Evolutionary conservation across 2,888 invertebrate genomes (phyloP).

Genomic region (Melanophora roralis): DNA sequence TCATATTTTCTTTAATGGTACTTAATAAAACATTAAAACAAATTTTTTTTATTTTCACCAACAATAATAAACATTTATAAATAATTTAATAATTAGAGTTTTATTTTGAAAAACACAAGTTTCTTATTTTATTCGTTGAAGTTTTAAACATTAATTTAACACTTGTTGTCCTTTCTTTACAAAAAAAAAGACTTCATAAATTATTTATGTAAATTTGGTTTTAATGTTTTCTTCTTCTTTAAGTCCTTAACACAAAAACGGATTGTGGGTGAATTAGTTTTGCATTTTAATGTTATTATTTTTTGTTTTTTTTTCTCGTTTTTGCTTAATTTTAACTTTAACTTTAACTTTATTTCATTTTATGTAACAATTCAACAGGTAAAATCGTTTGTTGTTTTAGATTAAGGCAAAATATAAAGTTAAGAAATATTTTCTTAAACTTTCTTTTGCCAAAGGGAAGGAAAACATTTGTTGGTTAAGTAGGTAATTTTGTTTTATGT

Average conservation of each 20-base stretch:
- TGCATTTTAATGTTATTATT: constrained; percentile 18
- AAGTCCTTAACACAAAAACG: background rate
- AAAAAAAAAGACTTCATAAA: background rate
- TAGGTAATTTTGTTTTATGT: too few relatives aligned
- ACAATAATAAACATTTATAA: too few relatives aligned
- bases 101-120: background rate
- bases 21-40: too few relatives aligned
- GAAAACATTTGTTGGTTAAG: background rate
- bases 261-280: constrained; percentile 21
- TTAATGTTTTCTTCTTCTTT: background rate
- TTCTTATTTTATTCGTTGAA: background rate
- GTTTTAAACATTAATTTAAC: constrained; percentile 7
- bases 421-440: background rate
- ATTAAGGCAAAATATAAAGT: background rate
- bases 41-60: too few relatives aligned
- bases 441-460: background rate
- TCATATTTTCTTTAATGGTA: too few relatives aligned
- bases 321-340: too few relatives aligned
- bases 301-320: background rate
- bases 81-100: background rate
- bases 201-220: constrained; percentile 31
- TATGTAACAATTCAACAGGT: constrained; percentile 51
- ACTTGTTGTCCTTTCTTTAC: background rate
- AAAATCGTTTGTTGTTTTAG: background rate
- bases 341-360: constrained; percentile 13